Evolutionary conservation across 2,113 vertebrate genomes (phyloP).

Genomic region (Myotis davidii): DNA sequence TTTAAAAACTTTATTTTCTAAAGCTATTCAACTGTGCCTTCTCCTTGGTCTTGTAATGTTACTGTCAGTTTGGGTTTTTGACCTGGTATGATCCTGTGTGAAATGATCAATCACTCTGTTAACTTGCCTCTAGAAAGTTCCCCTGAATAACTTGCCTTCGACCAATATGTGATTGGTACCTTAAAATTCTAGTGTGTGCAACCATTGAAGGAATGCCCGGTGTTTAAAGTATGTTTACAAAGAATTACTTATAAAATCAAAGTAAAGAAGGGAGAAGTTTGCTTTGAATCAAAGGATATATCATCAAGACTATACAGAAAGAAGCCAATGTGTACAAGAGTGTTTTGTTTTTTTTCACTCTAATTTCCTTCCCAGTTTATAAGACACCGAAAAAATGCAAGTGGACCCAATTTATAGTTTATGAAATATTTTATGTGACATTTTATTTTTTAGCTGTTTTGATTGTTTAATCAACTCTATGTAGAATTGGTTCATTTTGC

Average conservation of each 20-base stretch:
- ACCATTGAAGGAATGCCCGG: background rate
- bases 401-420: background rate
- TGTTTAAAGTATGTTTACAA: constrained; percentile 30
- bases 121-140: background rate
- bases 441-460: constrained; percentile 53
- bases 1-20: background rate
- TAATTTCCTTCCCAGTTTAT: background rate
- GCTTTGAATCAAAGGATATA: constrained; percentile 6
- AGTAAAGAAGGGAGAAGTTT: background rate
- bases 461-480: background rate
- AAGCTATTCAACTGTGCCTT: constrained; percentile 37
- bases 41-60: constrained; percentile 41
- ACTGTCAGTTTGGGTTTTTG: constrained; percentile 49
- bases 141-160: background rate
- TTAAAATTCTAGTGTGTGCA: constrained; percentile 35
- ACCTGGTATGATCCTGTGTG: background rate
- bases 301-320: background rate
- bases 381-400: background rate
- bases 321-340: background rate
- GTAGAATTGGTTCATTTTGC: constrained; percentile 19
- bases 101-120: background rate
- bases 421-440: constrained; percentile 12
- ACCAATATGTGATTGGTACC: background rate
- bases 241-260: constrained; percentile 18
- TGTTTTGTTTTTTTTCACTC: background rate